These are phyloP conservation scores for Neopelma chrysocephalum DNA, from an alignment of 2,797 vertebrate species.

Conservation along the genomic window DNA sequence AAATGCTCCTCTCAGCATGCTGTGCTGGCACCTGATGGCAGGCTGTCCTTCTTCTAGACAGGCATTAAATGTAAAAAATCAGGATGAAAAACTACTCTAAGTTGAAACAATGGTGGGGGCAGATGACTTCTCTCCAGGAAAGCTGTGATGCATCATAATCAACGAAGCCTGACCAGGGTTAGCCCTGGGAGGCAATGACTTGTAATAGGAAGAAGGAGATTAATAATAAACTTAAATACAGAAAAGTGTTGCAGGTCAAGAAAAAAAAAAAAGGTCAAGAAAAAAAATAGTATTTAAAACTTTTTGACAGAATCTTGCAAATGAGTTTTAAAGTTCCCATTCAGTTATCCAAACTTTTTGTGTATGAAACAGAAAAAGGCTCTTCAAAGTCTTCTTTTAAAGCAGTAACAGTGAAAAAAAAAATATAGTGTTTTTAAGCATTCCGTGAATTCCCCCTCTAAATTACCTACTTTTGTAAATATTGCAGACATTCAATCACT, in stretches of 20 bases:
- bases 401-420: background rate
- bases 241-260: background rate
- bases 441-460: background rate
- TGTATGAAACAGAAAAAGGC: background rate
- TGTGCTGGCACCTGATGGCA: background rate
- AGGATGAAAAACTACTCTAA: background rate
- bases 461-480: slow-evolving; percentile 38
- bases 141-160: background rate
- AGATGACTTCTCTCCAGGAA: background rate
- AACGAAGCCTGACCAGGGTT: background rate
- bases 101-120: background rate
- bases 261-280: background rate
- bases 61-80: background rate
- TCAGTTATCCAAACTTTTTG: background rate
- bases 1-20: background rate
- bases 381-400: background rate
- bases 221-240: background rate
- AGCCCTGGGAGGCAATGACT: background rate
- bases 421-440: background rate
- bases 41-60: background rate
- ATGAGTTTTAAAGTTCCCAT: background rate
- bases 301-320: background rate
- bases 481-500: background rate
- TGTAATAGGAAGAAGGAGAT: background rate
- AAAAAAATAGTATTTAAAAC: background rate